These are phyloP conservation scores for Cryptocephalus primarius DNA, from an alignment of 2,888 invertebrate genomes.

Conservation along the genomic window DNA sequence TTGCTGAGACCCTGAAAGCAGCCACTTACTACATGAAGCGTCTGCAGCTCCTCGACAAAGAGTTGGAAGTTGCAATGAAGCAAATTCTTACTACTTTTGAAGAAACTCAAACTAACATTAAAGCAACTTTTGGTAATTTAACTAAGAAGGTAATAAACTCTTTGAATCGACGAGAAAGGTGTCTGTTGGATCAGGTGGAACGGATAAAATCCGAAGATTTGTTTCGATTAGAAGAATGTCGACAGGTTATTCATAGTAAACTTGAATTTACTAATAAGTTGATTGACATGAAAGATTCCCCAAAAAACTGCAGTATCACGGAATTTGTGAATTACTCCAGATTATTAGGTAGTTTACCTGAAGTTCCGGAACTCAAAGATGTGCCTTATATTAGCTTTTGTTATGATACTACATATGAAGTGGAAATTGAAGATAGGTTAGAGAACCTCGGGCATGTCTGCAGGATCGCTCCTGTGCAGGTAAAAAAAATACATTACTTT, in stretches of 20 bases:
- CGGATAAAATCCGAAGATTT: constrained; percentile 30
- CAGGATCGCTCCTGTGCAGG: constrained; percentile 30
- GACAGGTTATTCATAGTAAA: constrained; percentile 31
- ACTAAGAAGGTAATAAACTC: constrained; percentile 18
- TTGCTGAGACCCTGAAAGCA: constrained; percentile 25
- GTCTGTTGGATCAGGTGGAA: constrained; percentile 17
- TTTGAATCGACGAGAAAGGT: constrained; percentile 22
- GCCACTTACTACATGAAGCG: constrained; percentile 25
- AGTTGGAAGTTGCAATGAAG: constrained; percentile 23
- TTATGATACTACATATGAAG: constrained; percentile 29
- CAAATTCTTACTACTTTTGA: constrained; percentile 26
- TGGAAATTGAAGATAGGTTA: constrained; percentile 21
- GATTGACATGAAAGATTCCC: constrained; percentile 24
- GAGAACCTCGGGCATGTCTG: constrained; percentile 26
- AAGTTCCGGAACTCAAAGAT: constrained; percentile 44
- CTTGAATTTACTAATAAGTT: constrained; percentile 30
- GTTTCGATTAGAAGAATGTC: constrained; percentile 34
- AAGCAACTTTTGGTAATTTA: constrained; percentile 23
- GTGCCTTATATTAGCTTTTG: constrained; percentile 44
- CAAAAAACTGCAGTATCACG: constrained; percentile 17
- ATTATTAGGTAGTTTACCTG: constrained; percentile 41
- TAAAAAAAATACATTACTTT: constrained; percentile 7
- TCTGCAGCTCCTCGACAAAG: constrained; percentile 21
- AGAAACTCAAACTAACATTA: constrained; percentile 26
- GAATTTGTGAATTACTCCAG: constrained; percentile 17